A percentile compares a stretch with the other conserved stretches of the same genome.
phyloP scores from a whole-genome alignment of 2,888 invertebrate species.

The Mactromeris polynyma region DNA sequence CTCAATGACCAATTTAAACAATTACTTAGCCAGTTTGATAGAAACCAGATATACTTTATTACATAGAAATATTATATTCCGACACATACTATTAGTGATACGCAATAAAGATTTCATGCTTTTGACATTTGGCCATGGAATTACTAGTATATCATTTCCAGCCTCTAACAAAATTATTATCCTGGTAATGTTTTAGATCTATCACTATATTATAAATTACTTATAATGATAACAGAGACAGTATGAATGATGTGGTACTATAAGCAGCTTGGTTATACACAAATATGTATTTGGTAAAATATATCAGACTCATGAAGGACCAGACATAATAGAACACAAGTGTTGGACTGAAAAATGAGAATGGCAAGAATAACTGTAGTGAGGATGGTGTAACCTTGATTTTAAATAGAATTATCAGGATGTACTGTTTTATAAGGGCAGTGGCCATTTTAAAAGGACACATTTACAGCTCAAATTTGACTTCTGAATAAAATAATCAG shows the following conservation, averaged over 20 bases:
- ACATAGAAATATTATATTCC: background rate
- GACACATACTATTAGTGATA: background rate
- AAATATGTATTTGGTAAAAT: background rate
- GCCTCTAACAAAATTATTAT: background rate
- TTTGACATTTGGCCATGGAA: background rate
- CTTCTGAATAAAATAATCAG: too few relatives aligned
- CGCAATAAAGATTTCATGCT: background rate
- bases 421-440: too few relatives aligned
- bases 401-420: too few relatives aligned
- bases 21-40: background rate
- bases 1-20: background rate
- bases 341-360: too few relatives aligned
- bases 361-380: too few relatives aligned
- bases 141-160: background rate
- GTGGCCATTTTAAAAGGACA: too few relatives aligned
- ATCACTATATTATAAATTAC: background rate
- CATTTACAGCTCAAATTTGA: too few relatives aligned
- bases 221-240: background rate
- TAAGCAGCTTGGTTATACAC: background rate
- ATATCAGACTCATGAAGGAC: background rate
- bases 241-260: background rate
- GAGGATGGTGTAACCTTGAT: too few relatives aligned
- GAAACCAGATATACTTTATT: background rate
- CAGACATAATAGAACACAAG: too few relatives aligned
- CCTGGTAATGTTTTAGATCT: background rate